These are phyloP conservation scores for Xenops minutus DNA, from an alignment of 2,797 vertebrate genomes.

Conservation along the genomic window DNA sequence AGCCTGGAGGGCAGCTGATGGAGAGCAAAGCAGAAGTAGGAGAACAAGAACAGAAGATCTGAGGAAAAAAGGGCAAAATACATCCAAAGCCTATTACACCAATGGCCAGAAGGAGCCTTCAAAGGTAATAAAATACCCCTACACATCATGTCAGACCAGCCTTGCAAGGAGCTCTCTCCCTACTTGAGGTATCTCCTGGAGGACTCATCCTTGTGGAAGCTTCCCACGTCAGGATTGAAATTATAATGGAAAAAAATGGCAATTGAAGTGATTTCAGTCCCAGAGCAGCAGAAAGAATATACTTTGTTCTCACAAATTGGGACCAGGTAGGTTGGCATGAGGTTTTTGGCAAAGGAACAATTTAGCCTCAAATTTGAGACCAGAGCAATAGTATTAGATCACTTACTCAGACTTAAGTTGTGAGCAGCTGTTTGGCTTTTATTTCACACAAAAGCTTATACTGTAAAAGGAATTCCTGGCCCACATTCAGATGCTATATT, in stretches of 20 bases:
- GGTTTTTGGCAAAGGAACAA: conserved; percentile 31
- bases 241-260: neutral
- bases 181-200: neutral
- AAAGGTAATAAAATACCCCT: neutral
- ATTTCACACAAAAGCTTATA: conserved; percentile 63
- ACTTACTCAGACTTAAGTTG: conserved; percentile 52
- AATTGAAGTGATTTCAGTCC: conserved; percentile 20
- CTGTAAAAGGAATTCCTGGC: conserved; percentile 70
- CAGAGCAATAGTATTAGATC: conserved; percentile 61
- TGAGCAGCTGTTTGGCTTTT: conserved; percentile 72
- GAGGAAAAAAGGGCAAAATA: neutral
- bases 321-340: conserved; percentile 64
- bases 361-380: conserved; percentile 47
- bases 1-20: neutral
- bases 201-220: neutral
- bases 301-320: conserved; percentile 66
- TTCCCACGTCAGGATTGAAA: neutral
- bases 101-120: neutral
- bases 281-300: conserved; percentile 25
- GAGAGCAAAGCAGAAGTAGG: neutral
- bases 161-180: neutral
- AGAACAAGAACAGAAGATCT: neutral
- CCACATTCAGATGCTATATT: conserved; percentile 59
- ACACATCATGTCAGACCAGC: neutral
- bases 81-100: neutral